Base-by-base conservation (phyloP, 2,888 invertebrate species). In the Auanema sp. region DNA sequence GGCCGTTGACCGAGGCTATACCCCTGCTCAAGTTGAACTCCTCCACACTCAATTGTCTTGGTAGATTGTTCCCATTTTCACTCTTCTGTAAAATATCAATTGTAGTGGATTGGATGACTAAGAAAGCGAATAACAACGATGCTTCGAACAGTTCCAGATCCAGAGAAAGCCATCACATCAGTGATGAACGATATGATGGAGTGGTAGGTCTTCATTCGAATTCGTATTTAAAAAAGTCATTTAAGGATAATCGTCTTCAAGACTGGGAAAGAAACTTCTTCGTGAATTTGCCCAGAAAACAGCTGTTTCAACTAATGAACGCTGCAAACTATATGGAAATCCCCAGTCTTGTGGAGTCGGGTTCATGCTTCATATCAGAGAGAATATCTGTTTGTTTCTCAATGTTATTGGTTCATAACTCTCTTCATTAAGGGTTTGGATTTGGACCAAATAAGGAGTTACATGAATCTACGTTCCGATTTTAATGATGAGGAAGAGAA, bases 251-350 rank as follows among this genome's bases (percentile, higher is more conserved):
- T 2, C 41, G 24, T 8, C 57, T 62, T 2, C 25, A 23, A 1
- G 51, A 54, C 1, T 18, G 49, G 21, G 64, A 64, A 14, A 58
- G 64, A 8, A 58, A 47, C 11, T 64, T 64, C 47, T 64, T 64
- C 23, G 44, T 44, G 42, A 33, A 44, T 10, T 50, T 64, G n/a
- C 18, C 52, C 8, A 44, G 11, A 16, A 40, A 25, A 12, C 14
- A 33, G 3, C 59, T 64, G 4, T 59, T 59, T 49, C 33, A 41
- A 4, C 25, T 64, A 33, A 51, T 64, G n/a, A 64, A 64, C 41
- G 51, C 64, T 6, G 64, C 64, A 25, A 64, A 59, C 42, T 64
- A 55, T 47, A 59, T 64, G 25, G 64, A 64, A 44, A 42, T 64
- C 5, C 54, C 60, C 2, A 24, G 47, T 1, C 53, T 64, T 11